phyloP scores from a whole-genome alignment of 2,888 invertebrate genomes.

The Protonemura montana region DNA sequence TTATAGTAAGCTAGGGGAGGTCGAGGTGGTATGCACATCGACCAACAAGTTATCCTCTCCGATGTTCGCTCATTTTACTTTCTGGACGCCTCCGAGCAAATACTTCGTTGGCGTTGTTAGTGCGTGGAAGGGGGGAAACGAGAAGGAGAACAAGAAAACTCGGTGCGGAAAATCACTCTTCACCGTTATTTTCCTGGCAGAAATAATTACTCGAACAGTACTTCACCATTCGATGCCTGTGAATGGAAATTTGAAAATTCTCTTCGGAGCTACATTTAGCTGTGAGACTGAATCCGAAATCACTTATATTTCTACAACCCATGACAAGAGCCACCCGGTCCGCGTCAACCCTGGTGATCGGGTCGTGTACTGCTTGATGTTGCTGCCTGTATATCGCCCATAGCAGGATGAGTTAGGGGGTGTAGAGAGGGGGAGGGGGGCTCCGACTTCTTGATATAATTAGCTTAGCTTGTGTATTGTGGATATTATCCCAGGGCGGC shows the following conservation, averaged over 20 bases:
- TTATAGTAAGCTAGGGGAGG: slow-evolving; percentile 9
- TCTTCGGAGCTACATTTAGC: not conserved
- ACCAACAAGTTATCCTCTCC: not conserved
- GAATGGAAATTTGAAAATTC: not conserved
- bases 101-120: not conserved
- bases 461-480: slow-evolving; percentile 41
- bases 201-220: not conserved
- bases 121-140: not conserved
- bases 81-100: not conserved
- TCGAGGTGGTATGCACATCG: not conserved
- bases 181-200: not conserved
- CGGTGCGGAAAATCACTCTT: not conserved
- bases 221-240: not conserved
- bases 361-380: slow-evolving; percentile 8
- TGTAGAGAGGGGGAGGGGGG: slow-evolving; percentile 13
- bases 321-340: not conserved
- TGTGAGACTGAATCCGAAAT: not conserved
- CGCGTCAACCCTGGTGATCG: not conserved
- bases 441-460: slow-evolving; percentile 37
- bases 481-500: slow-evolving; percentile 33
- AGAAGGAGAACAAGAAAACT: not conserved
- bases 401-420: not conserved
- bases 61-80: not conserved
- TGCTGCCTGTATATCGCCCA: slow-evolving; percentile 25
- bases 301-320: not conserved